Base-by-base conservation (phyloP, 2,888 invertebrate species). In the Caenorhabditis virilis region DNA sequence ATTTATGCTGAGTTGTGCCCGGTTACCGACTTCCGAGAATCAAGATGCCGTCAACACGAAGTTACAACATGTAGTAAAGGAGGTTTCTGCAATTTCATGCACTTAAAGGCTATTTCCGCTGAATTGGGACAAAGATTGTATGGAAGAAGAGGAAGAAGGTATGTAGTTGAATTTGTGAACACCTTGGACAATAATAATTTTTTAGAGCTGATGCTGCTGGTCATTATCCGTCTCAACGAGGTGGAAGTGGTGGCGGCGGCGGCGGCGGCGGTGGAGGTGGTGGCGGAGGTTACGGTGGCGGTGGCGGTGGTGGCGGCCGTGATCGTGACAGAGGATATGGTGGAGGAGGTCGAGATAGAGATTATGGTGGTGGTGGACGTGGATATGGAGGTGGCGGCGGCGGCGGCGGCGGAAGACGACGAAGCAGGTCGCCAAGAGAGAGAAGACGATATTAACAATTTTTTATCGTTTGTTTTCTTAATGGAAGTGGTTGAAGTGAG, bases 71-170 rank as follows among this genome's bases (percentile, higher is more conserved):
- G 98, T 85, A 95, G 95, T 0, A 89, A 97, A 56, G 95, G 95
- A 78, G 98, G 97, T 35, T 99, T 99, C 86, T 98, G 98, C 85
- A 99, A 99, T 87, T 99, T 98, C 86, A 99, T 99, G 98, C 98
- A 98, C 84, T 87, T 98, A 84, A 98, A 98, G 84, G 97, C 97
- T 13, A 97, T 98, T 79, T 71, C 72, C 9, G 39, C 69, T 2
- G 64, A 65, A 22, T 45, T 77, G 15, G 74, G 74, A 66, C 69
- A 71, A 23, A 65, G 67, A 1, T 64, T 73, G 9, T 73, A 73
- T 42, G 74, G 73, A 47, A 41, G 72, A 48, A 51, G 58, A 36
- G 69, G 69, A 51, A 27, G 74, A 51, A 39, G 59, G 62, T 66
- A 35, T 23, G 15, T 41, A 16, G 20, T 30, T 3, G 18, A 22